phyloP scores from a whole-genome alignment of 1,140 invertebrate genomes.

The Saxidomus purpurata region DNA sequence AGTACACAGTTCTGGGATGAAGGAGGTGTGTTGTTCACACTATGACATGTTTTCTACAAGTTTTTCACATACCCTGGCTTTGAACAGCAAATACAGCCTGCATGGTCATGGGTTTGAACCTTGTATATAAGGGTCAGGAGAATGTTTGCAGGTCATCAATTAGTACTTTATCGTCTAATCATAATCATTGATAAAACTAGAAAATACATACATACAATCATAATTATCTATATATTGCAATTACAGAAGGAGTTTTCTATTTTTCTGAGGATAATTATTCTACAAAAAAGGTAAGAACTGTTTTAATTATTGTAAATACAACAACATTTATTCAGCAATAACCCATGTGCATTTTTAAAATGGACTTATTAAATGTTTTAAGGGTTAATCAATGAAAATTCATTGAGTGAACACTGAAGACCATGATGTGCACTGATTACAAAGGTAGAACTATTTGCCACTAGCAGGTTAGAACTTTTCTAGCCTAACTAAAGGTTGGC shows the following conservation, averaged over 20 bases:
- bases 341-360: too few relatives aligned
- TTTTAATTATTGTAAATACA: neutral
- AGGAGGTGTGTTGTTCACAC: neutral
- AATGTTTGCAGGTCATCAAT: conserved; percentile 9
- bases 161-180: neutral
- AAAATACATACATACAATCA: too few relatives aligned
- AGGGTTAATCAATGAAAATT: too few relatives aligned
- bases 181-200: too few relatives aligned
- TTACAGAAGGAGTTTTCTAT: neutral
- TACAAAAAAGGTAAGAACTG: neutral
- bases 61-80: neutral
- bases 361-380: too few relatives aligned
- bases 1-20: neutral
- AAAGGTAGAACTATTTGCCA: too few relatives aligned
- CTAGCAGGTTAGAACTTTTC: too few relatives aligned
- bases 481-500: too few relatives aligned
- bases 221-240: neutral
- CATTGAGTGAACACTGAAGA: too few relatives aligned
- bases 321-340: too few relatives aligned
- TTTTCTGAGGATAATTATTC: neutral
- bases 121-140: neutral
- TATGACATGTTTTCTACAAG: neutral
- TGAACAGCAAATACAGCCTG: neutral
- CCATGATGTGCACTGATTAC: too few relatives aligned
- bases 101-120: neutral